Conservation (phyloP, 2,888 invertebrate species). For the Dynastes grantii region DNA sequence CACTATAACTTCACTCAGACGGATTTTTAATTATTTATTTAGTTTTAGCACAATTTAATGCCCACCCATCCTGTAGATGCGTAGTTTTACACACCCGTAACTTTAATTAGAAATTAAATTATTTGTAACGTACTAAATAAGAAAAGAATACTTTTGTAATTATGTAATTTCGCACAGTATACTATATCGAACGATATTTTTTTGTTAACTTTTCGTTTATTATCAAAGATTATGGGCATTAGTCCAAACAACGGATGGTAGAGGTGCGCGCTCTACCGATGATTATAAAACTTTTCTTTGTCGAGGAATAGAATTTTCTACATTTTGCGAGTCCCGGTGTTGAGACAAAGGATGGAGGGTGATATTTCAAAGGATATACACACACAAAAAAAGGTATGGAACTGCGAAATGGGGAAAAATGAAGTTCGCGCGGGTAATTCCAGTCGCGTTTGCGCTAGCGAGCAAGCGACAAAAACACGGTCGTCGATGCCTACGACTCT, state of each 20-base stretch:
- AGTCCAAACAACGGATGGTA: conserved; percentile 24
- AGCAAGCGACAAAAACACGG: conserved; percentile 57
- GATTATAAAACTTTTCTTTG: conserved; percentile 44
- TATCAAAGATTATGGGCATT: conserved; percentile 31
- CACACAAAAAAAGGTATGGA: conserved; percentile 64
- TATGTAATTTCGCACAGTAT: too few species aligned
- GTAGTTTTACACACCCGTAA: too few species aligned
- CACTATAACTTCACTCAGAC: too few species aligned
- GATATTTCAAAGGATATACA: conserved; percentile 54
- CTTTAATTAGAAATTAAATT: too few species aligned
- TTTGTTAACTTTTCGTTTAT: conserved; percentile 24
- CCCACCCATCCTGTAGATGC: too few species aligned
- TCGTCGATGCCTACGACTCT: conserved; percentile 55
- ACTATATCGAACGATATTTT: background rate
- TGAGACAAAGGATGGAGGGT: conserved; percentile 43
- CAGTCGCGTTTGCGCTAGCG: conserved; percentile 57
- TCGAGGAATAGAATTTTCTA: conserved; percentile 44
- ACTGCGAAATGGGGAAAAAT: conserved; percentile 67
- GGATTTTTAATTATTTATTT: too few species aligned
- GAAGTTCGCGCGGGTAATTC: conserved; percentile 61
- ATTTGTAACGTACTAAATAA: too few species aligned
- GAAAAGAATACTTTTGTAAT: too few species aligned
- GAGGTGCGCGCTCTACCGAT: conserved; percentile 32
- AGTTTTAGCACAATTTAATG: too few species aligned
- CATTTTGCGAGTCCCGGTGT: conserved; percentile 29